These are phyloP conservation scores for Galemys pyrenaicus DNA, from an alignment of 2,113 vertebrate species.

Conservation along the genomic window DNA sequence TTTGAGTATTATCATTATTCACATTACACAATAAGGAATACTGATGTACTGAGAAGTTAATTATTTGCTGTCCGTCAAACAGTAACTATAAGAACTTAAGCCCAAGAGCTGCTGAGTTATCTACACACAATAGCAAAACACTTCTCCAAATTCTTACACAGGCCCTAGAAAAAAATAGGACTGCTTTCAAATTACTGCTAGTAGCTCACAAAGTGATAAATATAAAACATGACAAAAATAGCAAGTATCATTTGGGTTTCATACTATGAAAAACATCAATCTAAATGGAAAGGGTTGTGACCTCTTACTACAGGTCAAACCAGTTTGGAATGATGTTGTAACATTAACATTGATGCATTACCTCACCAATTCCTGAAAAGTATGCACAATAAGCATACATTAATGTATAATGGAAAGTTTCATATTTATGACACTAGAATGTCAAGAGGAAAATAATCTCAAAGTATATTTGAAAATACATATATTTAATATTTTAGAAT, in stretches of 20 bases:
- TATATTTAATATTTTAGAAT: conserved; percentile 45
- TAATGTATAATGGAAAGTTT: neutral
- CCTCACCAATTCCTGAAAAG: conserved; percentile 32
- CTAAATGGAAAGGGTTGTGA: neutral
- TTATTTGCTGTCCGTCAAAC: neutral
- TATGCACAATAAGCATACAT: neutral
- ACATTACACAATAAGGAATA: conserved; percentile 18
- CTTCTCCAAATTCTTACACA: conserved; percentile 1
- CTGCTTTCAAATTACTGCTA: conserved; percentile 42
- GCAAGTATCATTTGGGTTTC: neutral
- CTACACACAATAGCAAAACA: neutral
- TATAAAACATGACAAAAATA: conserved; percentile 18
- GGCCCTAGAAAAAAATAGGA: neutral
- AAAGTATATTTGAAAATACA: conserved; percentile 46
- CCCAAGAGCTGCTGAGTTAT: neutral
- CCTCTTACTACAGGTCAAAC: neutral
- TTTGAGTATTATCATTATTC: neutral
- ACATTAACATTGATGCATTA: neutral
- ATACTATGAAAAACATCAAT: conserved; percentile 11
- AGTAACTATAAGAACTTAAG: neutral
- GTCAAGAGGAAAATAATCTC: neutral
- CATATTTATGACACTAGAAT: neutral
- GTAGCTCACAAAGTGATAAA: conserved; percentile 32
- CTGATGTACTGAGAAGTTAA: conserved; percentile 26
- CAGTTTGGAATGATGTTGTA: neutral